Conservation (phyloP, 2,797 vertebrate genomes). For the Tachyglossus aculeatus region DNA sequence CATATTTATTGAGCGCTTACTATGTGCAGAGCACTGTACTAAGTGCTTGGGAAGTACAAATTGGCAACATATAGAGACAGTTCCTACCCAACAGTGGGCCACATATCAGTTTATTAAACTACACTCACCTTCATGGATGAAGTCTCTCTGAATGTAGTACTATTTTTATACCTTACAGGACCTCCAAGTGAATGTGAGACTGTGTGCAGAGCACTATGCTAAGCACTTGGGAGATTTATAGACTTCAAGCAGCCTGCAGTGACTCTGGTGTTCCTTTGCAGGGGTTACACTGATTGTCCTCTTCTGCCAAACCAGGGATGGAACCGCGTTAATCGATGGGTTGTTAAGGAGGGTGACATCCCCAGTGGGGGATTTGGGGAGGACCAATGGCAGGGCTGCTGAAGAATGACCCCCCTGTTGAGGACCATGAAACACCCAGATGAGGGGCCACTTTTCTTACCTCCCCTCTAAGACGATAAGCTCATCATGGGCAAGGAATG, state of each 20-base stretch:
- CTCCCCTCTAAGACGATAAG: neutral
- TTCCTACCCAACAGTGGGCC: too few relatives aligned
- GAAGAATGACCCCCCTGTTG: too few relatives aligned
- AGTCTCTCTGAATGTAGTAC: too few relatives aligned
- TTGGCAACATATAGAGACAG: too few relatives aligned
- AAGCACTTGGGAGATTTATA: slow-evolving; percentile 52
- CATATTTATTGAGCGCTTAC: too few relatives aligned
- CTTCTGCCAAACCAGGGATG: slow-evolving; percentile 38
- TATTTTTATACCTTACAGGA: too few relatives aligned
- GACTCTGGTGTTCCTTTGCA: slow-evolving; percentile 43
- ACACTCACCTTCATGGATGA: too few relatives aligned
- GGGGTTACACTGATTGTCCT: slow-evolving; percentile 19
- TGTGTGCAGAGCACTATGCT: slow-evolving; percentile 19
- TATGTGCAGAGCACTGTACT: too few relatives aligned
- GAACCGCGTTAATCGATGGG: slow-evolving; percentile 42
- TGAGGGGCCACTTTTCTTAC: too few relatives aligned
- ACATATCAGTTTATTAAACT: too few relatives aligned
- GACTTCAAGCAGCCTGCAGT: slow-evolving; percentile 35
- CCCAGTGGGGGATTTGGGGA: neutral
- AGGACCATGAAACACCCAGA: neutral
- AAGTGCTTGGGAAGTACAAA: too few relatives aligned
- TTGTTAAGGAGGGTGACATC: slow-evolving; percentile 14
- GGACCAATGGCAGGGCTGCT: neutral
- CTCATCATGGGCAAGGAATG: too few relatives aligned
- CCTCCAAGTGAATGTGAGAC: slow-evolving; percentile 61